Evolutionary conservation across 2,113 vertebrate species (phyloP).

Genomic region (Antigone vipio): DNA sequence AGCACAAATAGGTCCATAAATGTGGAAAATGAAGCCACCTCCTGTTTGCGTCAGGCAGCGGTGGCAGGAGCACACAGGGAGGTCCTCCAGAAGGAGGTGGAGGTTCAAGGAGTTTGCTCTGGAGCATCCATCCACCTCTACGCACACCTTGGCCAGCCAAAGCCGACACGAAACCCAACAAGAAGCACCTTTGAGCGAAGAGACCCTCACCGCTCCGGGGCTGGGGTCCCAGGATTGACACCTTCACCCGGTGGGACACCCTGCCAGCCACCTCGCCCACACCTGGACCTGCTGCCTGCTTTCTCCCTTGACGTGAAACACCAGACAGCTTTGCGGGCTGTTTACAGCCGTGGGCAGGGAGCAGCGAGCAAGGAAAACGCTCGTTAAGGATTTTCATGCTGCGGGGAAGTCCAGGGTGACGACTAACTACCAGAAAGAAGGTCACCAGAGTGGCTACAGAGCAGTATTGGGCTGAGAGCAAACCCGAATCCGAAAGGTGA

Average conservation of each 20-base stretch:
- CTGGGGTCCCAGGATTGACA: background rate
- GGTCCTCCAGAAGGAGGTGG: background rate
- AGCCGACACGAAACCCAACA: background rate
- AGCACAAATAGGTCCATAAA: background rate
- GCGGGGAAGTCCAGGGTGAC: background rate
- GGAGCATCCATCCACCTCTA: background rate
- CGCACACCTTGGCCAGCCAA: fast-evolving
- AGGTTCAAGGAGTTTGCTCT: background rate
- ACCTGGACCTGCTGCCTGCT: background rate
- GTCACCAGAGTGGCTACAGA: background rate
- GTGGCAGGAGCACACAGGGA: background rate
- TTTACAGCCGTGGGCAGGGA: background rate
- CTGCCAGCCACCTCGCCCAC: background rate
- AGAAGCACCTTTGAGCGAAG: background rate
- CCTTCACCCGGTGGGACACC: background rate
- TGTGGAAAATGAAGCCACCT: background rate
- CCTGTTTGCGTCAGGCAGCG: background rate
- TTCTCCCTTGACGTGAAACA: background rate
- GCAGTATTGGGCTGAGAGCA: background rate
- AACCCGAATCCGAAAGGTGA: background rate
- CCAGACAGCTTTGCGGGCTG: background rate
- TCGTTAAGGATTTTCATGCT: background rate
- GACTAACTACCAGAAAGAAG: background rate
- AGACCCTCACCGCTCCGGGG: background rate
- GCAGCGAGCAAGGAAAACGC: background rate